Percentiles rank a stretch among this genome's conserved stretches.
These are phyloP conservation scores for Phalacrocorax pelagicus DNA, from an alignment of 2,113 vertebrate species.

Conservation along the genomic window DNA sequence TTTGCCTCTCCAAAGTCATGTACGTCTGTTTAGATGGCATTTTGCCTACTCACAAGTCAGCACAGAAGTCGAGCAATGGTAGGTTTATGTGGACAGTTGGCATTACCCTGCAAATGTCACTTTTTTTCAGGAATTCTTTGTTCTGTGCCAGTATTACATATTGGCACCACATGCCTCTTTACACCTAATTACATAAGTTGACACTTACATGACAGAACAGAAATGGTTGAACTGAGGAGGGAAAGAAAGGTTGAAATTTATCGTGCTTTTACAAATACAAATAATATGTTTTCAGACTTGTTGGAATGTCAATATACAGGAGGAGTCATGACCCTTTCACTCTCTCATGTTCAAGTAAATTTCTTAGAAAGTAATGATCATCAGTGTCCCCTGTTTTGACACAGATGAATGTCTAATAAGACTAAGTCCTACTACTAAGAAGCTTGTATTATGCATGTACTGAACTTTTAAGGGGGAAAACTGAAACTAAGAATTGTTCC, in stretches of 20 bases:
- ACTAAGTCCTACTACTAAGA: neutral
- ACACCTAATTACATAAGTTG: conserved; percentile 47
- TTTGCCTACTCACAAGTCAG: conserved; percentile 28
- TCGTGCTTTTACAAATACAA: neutral
- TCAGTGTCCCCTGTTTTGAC: neutral
- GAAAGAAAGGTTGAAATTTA: neutral
- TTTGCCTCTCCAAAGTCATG: conserved; percentile 22
- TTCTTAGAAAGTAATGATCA: neutral
- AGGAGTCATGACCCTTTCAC: neutral
- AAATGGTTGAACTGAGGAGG: neutral
- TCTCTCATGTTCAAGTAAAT: neutral
- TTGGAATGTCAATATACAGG: neutral
- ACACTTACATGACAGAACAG: conserved; percentile 13
- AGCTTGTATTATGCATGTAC: neutral
- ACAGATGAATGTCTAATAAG: neutral
- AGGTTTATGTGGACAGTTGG: neutral
- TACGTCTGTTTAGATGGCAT: conserved; percentile 49
- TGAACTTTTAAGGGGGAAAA: neutral
- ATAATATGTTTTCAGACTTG: neutral
- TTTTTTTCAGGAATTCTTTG: neutral
- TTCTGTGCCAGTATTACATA: conserved; percentile 24
- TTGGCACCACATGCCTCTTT: conserved; percentile 3
- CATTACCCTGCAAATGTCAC: conserved; percentile 3
- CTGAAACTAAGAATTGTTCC: neutral
- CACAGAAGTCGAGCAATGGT: conserved; percentile 17